Evolutionary conservation across 2,888 invertebrate genomes (phyloP).

Genomic region (Tenthredo notha): DNA sequence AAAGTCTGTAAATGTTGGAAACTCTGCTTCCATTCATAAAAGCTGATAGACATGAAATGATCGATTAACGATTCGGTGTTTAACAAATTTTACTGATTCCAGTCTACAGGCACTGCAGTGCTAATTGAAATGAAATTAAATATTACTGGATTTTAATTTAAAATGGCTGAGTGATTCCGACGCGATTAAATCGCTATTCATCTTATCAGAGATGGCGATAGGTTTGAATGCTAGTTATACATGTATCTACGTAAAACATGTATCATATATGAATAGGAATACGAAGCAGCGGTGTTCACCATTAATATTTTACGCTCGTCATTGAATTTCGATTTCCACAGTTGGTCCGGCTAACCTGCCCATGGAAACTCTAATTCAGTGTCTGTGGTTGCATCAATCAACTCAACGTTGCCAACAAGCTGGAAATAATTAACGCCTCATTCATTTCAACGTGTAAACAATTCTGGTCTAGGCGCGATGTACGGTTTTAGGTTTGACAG

Average conservation of each 20-base stretch:
- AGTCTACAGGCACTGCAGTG: not conserved
- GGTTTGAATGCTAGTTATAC: not conserved
- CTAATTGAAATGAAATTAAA: not conserved
- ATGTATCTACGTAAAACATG: not conserved
- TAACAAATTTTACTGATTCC: not conserved
- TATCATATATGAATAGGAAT: not conserved
- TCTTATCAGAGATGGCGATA: not conserved
- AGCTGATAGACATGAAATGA: not conserved
- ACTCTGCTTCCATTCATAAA: not conserved
- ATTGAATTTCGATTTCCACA: slow-evolving; percentile 67
- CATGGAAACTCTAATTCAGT: slow-evolving; percentile 65
- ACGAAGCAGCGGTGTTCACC: slow-evolving; percentile 35
- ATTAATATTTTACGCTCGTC: slow-evolving; percentile 68
- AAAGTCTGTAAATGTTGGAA: not conserved
- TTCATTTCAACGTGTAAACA: slow-evolving; percentile 54
- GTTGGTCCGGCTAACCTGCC: slow-evolving; percentile 50
- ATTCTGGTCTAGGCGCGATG: slow-evolving; percentile 31
- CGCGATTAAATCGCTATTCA: not conserved
- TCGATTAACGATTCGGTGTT: not conserved
- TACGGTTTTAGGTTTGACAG: slow-evolving; percentile 32
- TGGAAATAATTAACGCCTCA: slow-evolving; percentile 65
- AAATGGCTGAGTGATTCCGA: not conserved
- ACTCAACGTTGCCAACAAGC: slow-evolving; percentile 59
- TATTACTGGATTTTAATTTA: not conserved
- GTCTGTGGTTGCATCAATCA: slow-evolving; percentile 67